Conservation (phyloP, 2,113 vertebrate genomes). For the Myrmecobius fasciatus region DNA sequence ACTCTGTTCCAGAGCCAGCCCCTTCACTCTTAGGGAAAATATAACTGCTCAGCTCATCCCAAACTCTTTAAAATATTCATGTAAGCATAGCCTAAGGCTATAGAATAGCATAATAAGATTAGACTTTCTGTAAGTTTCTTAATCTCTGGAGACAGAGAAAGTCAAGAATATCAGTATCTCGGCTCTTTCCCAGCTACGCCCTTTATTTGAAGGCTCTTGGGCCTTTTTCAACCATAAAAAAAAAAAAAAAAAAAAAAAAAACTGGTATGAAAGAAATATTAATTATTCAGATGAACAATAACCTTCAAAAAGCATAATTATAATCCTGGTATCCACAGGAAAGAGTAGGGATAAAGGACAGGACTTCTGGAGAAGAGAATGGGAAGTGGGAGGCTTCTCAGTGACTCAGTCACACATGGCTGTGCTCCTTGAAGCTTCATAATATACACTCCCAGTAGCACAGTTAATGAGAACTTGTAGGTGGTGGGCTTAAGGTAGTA, state of each 20-base stretch:
- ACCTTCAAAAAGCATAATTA: background rate
- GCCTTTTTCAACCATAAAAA: background rate
- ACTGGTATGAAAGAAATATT: background rate
- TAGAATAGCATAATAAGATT: background rate
- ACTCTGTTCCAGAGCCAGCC: background rate
- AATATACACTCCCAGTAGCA: background rate
- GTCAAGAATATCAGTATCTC: background rate
- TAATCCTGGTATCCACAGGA: background rate
- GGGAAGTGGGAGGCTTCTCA: background rate
- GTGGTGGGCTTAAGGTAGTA: background rate
- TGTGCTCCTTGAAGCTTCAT: background rate
- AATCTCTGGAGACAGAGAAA: background rate
- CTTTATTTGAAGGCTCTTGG: background rate
- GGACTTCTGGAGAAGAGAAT: background rate
- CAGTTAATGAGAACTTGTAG: background rate
- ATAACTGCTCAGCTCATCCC: background rate
- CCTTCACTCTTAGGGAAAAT: background rate
- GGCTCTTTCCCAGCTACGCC: background rate
- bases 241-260: background rate
- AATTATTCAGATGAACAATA: background rate
- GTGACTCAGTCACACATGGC: background rate
- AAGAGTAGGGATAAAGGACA: background rate
- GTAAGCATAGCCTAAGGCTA: constrained; percentile 1
- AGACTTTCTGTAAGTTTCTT: background rate
- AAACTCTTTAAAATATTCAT: background rate